phyloP scores from a whole-genome alignment of 2,797 vertebrate genomes.

The Xenops minutus region DNA sequence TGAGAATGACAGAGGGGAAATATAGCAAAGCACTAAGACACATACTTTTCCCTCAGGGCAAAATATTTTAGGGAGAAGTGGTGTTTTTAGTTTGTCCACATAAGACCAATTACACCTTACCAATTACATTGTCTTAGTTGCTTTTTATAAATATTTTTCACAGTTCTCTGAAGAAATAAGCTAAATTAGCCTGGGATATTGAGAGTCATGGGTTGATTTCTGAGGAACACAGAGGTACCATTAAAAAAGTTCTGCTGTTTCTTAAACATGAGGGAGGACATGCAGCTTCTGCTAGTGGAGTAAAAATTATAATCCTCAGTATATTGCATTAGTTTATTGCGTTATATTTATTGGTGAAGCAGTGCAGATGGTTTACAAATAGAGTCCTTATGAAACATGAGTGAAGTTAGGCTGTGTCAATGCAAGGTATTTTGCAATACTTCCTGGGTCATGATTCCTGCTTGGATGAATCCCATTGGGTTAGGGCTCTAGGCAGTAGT shows the following conservation, averaged over 20 bases:
- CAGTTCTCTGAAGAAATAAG: not conserved
- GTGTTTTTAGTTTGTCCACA: not conserved
- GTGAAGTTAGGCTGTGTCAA: not conserved
- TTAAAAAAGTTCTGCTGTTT: not conserved
- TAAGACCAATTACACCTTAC: not conserved
- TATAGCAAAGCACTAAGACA: not conserved
- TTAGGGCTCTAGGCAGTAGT: not conserved
- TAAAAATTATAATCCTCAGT: not conserved
- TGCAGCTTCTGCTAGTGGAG: not conserved
- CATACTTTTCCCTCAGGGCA: not conserved
- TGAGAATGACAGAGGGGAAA: not conserved
- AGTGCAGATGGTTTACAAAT: not conserved
- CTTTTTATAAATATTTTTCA: not conserved
- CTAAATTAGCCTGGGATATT: not conserved
- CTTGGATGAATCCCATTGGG: not conserved
- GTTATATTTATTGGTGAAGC: not conserved
- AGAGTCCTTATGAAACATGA: not conserved
- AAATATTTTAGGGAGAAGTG: not conserved
- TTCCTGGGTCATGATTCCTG: not conserved
- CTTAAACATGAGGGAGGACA: not conserved
- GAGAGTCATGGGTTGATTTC: not conserved
- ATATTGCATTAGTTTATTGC: not conserved
- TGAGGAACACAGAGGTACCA: not conserved
- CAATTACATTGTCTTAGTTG: not conserved
- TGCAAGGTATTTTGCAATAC: not conserved